Conservation (phyloP, 2,888 invertebrate genomes). For the Lydus trimaculatus region DNA sequence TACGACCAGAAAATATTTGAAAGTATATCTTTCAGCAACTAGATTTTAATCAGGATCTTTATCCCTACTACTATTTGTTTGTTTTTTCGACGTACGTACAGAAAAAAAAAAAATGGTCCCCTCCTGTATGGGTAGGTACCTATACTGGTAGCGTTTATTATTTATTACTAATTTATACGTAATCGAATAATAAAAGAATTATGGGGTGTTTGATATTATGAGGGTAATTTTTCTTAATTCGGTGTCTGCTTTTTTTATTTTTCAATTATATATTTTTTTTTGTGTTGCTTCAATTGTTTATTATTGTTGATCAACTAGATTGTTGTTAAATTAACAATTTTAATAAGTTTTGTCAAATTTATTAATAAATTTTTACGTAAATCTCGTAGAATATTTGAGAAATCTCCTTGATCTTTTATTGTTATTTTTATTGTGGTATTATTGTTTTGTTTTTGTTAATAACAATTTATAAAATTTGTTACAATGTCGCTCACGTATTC, state of each 20-base stretch:
- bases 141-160: not conserved
- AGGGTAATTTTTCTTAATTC: not conserved
- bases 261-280: too few relatives aligned
- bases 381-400: too few relatives aligned
- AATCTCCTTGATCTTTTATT: not conserved
- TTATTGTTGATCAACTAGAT: too few relatives aligned
- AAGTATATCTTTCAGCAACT: not conserved
- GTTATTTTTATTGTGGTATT: not conserved
- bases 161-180: not conserved
- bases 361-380: not conserved
- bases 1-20: not conserved
- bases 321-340: not conserved
- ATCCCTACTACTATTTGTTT: not conserved
- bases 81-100: too few relatives aligned
- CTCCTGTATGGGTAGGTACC: not conserved
- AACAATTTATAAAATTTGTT: not conserved
- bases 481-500: constrained; percentile 10
- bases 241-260: not conserved
- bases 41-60: constrained; percentile 3
- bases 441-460: not conserved
- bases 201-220: not conserved
- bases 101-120: not conserved
- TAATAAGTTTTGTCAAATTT: not conserved
- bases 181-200: not conserved
- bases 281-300: too few relatives aligned